Evolutionary conservation across 2,888 invertebrate species (phyloP), one percentile per base, ranked within the genome.

Genomic region (Aspidiotus rigidus): DNA sequence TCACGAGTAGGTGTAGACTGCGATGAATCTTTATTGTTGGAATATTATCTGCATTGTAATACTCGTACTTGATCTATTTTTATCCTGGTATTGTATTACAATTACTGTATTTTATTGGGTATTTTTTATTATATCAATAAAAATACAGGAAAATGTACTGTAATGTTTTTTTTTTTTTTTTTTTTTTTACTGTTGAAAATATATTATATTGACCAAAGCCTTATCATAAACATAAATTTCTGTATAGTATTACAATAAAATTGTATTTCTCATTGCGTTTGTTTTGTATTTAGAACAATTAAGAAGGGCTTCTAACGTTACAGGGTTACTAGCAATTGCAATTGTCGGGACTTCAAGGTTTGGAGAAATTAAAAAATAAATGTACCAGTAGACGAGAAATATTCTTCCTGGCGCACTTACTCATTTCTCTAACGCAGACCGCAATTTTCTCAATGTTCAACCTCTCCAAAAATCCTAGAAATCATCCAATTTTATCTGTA

Each of bases 141-240:
- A 28, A 28, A 28, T 28, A 28, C 28, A 28, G 5, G 28, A 28
- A 28, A 28, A 28, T 28, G 28, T 28, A 28, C 28, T 28, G 28
- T 28, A 28, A 28, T n/a, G n/a, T 28, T 28, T 28, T 28, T 28
- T 28, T 28, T 28, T 39, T 39, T 60, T 39, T 40, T 39, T 60
- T 60, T 60, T 62, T 62, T 62, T 62, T 41, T 28, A 66, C 56
- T 44, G 66, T 66, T 66, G 44, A 57, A 66, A 39, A 64, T 56
- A 28, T 28, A 28, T 28, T 28, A 28, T 66, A 66, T 49, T 60
- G 69, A 69, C 69, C 69, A 69, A 69, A 62, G 69, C 69, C 69
- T 69, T 69, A 69, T 69, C 69, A 69, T 69, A 49, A 66, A 66
- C 42, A 44, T 57, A 49, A 59, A 66, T 57, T 66, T 57, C 59